phyloP scores from a whole-genome alignment of 2,888 invertebrate genomes.

The Tipula confusa region DNA sequence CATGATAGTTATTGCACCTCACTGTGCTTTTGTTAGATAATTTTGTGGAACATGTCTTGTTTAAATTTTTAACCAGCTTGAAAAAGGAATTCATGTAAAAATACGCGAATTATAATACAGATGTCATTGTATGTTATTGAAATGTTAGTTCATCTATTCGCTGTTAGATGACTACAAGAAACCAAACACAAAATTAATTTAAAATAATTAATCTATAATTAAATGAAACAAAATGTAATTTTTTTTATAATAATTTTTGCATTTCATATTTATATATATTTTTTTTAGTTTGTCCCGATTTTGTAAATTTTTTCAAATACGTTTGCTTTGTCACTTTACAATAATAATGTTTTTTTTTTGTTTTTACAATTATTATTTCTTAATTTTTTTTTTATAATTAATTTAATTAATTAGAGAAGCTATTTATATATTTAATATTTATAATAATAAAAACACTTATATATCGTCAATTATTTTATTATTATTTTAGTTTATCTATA shows the following conservation, averaged over 20 bases:
- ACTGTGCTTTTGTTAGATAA: too few relatives aligned
- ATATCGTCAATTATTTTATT: constrained; percentile 17
- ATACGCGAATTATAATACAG: too few relatives aligned
- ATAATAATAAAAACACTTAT: constrained; percentile 12
- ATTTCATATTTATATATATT: neutral
- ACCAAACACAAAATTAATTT: neutral
- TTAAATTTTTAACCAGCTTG: too few relatives aligned
- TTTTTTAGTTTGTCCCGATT: neutral
- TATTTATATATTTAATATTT: neutral
- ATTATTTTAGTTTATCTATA: too few relatives aligned
- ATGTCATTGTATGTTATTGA: neutral
- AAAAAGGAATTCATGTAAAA: too few relatives aligned
- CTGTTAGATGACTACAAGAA: too few relatives aligned
- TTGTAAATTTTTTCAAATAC: neutral
- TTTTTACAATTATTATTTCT: neutral
- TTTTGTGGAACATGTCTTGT: too few relatives aligned
- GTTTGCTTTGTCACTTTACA: neutral
- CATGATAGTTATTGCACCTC: too few relatives aligned
- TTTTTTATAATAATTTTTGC: constrained; percentile 5
- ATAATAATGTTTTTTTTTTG: too few relatives aligned
- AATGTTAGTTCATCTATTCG: neutral
- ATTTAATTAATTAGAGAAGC: constrained; percentile 25
- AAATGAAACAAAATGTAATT: neutral
- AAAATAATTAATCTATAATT: too few relatives aligned
- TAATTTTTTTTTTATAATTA: neutral